Evolutionary conservation across 2,888 invertebrate species (phyloP), one percentile per base, ranked within the genome.

Genomic region (Himalopsyche japonica): DNA sequence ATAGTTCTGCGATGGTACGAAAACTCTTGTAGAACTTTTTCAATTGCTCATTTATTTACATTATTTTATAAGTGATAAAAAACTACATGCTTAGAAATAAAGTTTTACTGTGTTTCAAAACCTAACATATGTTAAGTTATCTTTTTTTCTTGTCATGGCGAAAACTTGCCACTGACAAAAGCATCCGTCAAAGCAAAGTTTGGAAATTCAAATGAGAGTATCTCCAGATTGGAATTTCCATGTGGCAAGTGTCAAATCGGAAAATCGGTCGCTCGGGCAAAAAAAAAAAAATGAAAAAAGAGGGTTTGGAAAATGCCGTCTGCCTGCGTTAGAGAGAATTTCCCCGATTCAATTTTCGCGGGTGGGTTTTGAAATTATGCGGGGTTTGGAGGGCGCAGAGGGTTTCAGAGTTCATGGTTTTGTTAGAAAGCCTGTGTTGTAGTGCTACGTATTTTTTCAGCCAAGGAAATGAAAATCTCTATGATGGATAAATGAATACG

Each of bases 141-240:
- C 5, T 8, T 20, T 24, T 10, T 20, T n/a, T 24, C 4, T 20
- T 20, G 20, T 43, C 15, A 43, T 43, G 24, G 57, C 20, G 20
- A 57, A 57, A 4, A 49, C 24, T 57, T 20, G n/a, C 57, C 57
- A 20, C 20, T 24, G 48, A 80, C 79, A 76, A 79, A 37, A 80
- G 80, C 76, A 80, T 83, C 80, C 76, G 83, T 83, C 83, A 83
- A 10, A 27, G 27, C 10, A 43, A 43, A 47, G 84, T 80, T 76
- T 80, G 76, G 81, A 82, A 83, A 76, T 84, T 85, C 83, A 77
- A 86, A 86, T 77, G 81, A 84, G 86, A 57, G 48, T 80, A 79
- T 81, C 86, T 79, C 64, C 82, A 83, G 80, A 86, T 86, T 81
- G 84, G 84, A 86, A 86, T 85, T 86, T 86, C 83, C 84, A 83